Conservation (phyloP, 1,140 invertebrate species). For the Hyles vespertilio region DNA sequence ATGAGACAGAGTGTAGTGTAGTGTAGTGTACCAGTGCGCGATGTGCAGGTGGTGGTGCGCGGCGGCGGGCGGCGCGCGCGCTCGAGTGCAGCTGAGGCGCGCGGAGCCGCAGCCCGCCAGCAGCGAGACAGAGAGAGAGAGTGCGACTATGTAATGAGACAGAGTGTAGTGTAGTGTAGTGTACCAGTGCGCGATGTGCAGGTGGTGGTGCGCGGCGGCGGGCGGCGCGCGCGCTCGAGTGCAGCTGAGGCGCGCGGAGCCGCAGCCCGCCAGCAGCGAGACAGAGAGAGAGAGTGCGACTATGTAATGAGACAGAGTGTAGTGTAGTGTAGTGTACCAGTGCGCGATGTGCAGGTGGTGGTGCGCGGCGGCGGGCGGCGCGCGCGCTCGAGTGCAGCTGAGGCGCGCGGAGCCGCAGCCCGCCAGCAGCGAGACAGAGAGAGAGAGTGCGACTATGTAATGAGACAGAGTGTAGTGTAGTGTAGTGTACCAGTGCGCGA, state of each 20-base stretch:
- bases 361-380: conserved; percentile 80
- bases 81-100: conserved; percentile 75
- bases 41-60: conserved; percentile 82
- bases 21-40: conserved; percentile 77
- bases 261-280: conserved; percentile 86
- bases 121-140: conserved; percentile 79
- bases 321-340: conserved; percentile 70
- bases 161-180: conserved; percentile 13
- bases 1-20: neutral
- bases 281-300: conserved; percentile 76
- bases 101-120: conserved; percentile 88
- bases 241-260: conserved; percentile 78
- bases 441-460: conserved; percentile 66
- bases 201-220: conserved; percentile 80
- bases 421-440: conserved; percentile 84
- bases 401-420: conserved; percentile 85
- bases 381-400: conserved; percentile 72
- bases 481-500: conserved; percentile 78
- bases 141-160: conserved; percentile 43
- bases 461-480: neutral
- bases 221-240: conserved; percentile 78
- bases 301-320: conserved; percentile 1
- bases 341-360: conserved; percentile 82
- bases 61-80: conserved; percentile 79
- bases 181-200: conserved; percentile 82